phyloP scores from a whole-genome alignment of 2,113 vertebrate species.

The Callipepla californica region DNA sequence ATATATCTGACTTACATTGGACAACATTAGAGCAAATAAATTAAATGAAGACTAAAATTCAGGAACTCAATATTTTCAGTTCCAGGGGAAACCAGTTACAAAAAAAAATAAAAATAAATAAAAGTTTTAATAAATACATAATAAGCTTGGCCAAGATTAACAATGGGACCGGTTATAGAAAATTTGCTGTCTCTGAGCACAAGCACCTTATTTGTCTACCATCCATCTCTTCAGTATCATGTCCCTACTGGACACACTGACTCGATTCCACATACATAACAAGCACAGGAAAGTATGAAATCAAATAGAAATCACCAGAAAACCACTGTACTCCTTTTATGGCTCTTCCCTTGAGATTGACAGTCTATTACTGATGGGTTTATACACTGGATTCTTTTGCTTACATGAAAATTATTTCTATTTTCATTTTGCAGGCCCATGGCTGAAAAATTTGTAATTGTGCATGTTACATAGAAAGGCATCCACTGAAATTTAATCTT shows the following conservation, averaged over 20 bases:
- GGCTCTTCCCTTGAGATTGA: neutral
- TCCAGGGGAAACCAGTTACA: neutral
- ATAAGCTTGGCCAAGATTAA: neutral
- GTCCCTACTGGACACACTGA: accelerated
- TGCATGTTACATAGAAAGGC: neutral
- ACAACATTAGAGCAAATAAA: neutral
- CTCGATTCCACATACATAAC: too few relatives aligned
- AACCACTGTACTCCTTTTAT: neutral
- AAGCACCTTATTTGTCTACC: neutral
- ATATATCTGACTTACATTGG: neutral
- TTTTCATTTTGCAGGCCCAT: neutral
- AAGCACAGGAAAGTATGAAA: neutral
- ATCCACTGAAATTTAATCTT: neutral
- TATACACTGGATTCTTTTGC: neutral
- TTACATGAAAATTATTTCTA: accelerated
- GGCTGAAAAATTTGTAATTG: neutral
- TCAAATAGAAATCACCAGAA: neutral
- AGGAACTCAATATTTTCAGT: neutral
- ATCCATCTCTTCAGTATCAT: neutral
- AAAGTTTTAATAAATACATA: neutral
- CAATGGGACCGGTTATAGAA: accelerated
- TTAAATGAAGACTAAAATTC: neutral
- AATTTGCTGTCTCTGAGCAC: neutral
- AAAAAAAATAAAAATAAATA: neutral
- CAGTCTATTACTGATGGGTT: neutral